Evolutionary conservation across 2,113 vertebrate genomes (phyloP).

Genomic region (Dendropsophus ebraccatus): DNA sequence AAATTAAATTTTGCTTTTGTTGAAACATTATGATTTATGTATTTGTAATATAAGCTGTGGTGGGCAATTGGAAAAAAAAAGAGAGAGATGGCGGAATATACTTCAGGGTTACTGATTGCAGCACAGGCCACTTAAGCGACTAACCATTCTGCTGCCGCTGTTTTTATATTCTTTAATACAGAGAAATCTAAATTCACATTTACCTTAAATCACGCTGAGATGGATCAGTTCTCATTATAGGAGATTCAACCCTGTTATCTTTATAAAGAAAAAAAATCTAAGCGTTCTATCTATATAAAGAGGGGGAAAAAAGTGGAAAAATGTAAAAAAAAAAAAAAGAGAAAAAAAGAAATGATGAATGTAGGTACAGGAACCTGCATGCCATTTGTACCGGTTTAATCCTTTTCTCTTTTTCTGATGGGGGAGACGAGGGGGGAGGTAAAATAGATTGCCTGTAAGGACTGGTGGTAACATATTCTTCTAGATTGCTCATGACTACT

Average conservation of each 20-base stretch:
- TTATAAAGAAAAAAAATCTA: constrained; percentile 64
- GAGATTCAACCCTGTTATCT: constrained; percentile 56
- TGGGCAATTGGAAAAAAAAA: constrained; percentile 76
- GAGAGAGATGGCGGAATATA: constrained; percentile 68
- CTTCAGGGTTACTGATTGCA: constrained; percentile 76
- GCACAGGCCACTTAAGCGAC: constrained; percentile 70
- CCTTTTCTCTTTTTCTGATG: constrained; percentile 63
- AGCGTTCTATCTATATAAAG: constrained; percentile 60
- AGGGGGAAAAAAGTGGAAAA: constrained; percentile 57
- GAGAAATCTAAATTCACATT: constrained; percentile 64
- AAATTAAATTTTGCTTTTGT: constrained; percentile 99
- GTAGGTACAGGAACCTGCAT: constrained; percentile 69
- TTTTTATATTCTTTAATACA: constrained; percentile 63
- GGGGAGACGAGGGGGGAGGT: constrained; percentile 10
- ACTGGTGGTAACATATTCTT: constrained; percentile 64
- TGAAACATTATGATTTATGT: constrained; percentile 99
- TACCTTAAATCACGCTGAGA: constrained; percentile 61
- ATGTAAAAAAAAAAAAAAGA: constrained; percentile 5
- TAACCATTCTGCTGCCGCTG: constrained; percentile 51
- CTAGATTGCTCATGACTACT: constrained; percentile 64
- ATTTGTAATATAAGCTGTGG: constrained; percentile 89
- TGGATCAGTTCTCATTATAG: constrained; percentile 52
- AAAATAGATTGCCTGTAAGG: constrained; percentile 38
- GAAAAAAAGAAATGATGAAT: constrained; percentile 65
- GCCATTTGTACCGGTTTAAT: constrained; percentile 72